phyloP scores from a whole-genome alignment of 2,113 vertebrate genomes.

The Pipa parva region DNA sequence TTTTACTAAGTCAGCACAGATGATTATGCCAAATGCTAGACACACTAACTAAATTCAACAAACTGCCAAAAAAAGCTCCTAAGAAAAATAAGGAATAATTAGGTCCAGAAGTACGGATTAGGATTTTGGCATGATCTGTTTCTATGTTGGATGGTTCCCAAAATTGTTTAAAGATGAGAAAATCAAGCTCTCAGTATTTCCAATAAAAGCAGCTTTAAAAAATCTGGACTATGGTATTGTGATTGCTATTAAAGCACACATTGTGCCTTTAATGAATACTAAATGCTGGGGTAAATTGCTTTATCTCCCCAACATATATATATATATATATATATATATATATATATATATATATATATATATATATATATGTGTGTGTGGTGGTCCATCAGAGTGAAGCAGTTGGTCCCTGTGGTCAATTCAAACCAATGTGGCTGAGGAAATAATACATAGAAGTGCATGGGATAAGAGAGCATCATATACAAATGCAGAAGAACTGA shows the following conservation, averaged over 20 bases:
- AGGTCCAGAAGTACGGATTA: slow-evolving; percentile 32
- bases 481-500: too few species aligned
- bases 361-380: neutral
- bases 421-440: too few species aligned
- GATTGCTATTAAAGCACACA: neutral
- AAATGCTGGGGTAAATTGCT: too few species aligned
- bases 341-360: neutral
- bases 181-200: slow-evolving; percentile 12
- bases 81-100: slow-evolving; percentile 38
- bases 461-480: too few species aligned
- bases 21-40: slow-evolving; percentile 27
- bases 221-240: too few species aligned
- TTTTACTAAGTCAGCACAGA: slow-evolving; percentile 18
- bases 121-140: slow-evolving; percentile 23
- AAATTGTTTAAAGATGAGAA: slow-evolving; percentile 31
- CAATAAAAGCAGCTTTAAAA: too few species aligned
- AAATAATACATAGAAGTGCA: too few species aligned
- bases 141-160: slow-evolving; percentile 23
- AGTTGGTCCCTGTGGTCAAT: too few species aligned
- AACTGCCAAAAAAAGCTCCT: slow-evolving; percentile 32
- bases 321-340: neutral
- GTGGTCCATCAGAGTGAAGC: too few species aligned
- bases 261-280: neutral
- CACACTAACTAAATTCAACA: slow-evolving; percentile 21
- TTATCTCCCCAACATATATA: neutral